These are phyloP conservation scores for Artemisiospiza belli DNA, from an alignment of 2,113 vertebrate genomes.

Conservation along the genomic window DNA sequence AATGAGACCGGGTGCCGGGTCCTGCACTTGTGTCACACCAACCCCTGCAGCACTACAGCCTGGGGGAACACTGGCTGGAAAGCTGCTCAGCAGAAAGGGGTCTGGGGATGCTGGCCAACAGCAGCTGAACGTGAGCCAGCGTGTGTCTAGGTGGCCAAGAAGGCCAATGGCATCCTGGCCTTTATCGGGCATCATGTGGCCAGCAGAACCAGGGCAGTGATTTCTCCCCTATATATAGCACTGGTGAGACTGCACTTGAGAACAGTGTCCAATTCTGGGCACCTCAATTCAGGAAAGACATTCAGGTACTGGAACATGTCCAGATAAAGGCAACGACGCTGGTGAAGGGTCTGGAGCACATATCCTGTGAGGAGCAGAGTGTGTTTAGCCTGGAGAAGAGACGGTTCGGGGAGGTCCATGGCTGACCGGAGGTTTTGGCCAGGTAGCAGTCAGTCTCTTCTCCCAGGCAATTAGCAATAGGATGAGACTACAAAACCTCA, in stretches of 20 bases:
- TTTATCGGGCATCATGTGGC: neutral
- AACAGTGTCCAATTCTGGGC: neutral
- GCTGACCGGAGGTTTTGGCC: neutral
- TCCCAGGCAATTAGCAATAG: neutral
- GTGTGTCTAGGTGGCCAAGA: neutral
- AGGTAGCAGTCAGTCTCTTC: neutral
- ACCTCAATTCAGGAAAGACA: neutral
- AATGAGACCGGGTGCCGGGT: neutral
- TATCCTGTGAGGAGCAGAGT: neutral
- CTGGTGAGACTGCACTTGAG: neutral
- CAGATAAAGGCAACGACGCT: fast-evolving
- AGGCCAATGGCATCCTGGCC: neutral
- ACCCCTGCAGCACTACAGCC: neutral
- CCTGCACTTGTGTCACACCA: neutral
- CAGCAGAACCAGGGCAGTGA: neutral
- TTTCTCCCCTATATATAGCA: neutral
- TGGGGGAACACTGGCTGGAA: neutral
- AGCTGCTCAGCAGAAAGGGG: neutral
- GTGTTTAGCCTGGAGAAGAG: neutral
- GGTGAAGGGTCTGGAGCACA: neutral
- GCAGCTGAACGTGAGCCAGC: neutral
- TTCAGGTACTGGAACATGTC: neutral
- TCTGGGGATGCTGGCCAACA: neutral
- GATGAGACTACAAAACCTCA: neutral
- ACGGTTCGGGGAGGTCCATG: fast-evolving